A percentile compares a stretch with the other conserved stretches of the same genome.
These are phyloP conservation scores for Neogobius melanostomus DNA, from an alignment of 2,113 vertebrate species.

Conservation along the genomic window DNA sequence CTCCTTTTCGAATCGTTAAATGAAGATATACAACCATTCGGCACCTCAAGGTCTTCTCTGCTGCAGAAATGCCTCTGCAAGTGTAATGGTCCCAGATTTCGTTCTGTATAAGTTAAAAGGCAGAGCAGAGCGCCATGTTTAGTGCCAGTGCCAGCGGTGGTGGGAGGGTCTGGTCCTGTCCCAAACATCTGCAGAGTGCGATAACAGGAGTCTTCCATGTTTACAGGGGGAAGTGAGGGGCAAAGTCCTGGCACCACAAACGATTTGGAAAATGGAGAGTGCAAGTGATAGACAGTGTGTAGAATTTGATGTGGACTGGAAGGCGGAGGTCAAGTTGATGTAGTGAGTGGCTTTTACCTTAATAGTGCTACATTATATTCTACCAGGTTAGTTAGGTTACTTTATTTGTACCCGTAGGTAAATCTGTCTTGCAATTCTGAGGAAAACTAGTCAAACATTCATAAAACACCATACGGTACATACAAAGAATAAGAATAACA, in stretches of 20 bases:
- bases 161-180: slow-evolving; percentile 43
- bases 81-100: slow-evolving; percentile 48
- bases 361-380: no score
- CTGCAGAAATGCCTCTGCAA: slow-evolving; percentile 33
- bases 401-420: no score
- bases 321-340: slow-evolving; percentile 51
- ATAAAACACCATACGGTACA: no score
- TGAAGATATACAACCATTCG: slow-evolving; percentile 33
- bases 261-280: slow-evolving; percentile 43
- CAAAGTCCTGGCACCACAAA: slow-evolving; percentile 36
- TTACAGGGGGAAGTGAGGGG: slow-evolving; percentile 23
- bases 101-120: slow-evolving; percentile 41
- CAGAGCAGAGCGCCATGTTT: slow-evolving; percentile 29
- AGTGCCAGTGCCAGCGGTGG: slow-evolving; percentile 42
- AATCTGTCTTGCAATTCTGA: no score
- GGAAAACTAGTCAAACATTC: no score
- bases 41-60: slow-evolving; percentile 19
- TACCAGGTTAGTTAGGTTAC: no score
- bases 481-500: no score
- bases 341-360: slow-evolving; percentile 19
- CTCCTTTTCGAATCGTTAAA: slow-evolving; percentile 33
- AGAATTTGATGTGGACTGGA: slow-evolving; percentile 50
- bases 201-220: slow-evolving; percentile 67
- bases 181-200: slow-evolving; percentile 65
- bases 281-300: slow-evolving; percentile 45